These are phyloP conservation scores for Sebastes kiyomatsui DNA, from an alignment of 2,797 vertebrate genomes.

Conservation along the genomic window DNA sequence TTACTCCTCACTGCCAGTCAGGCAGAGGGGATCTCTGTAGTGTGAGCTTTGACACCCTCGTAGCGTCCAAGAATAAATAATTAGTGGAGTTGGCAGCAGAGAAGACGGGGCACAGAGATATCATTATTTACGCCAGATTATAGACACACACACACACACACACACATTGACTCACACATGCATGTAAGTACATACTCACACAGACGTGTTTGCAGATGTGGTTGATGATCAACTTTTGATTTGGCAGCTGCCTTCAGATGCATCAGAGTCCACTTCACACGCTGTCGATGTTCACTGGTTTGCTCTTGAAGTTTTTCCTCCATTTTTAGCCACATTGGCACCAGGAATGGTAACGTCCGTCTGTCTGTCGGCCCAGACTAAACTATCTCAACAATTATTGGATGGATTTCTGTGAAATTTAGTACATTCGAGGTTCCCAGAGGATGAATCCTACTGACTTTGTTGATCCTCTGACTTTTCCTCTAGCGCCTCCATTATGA, in stretches of 20 bases:
- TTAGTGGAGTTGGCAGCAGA: constrained; percentile 84
- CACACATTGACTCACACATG: constrained; percentile 33
- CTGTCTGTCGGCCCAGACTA: background rate
- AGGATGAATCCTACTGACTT: background rate
- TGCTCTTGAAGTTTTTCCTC: background rate
- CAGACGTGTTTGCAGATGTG: constrained; percentile 20
- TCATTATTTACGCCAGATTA: constrained; percentile 94
- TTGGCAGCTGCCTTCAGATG: background rate
- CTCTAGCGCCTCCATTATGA: background rate
- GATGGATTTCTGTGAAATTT: background rate
- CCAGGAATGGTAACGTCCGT: background rate
- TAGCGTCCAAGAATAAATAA: constrained; percentile 84
- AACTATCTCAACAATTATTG: background rate
- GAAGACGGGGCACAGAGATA: constrained; percentile 82
- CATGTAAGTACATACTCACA: background rate
- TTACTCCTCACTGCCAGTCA: constrained; percentile 4
- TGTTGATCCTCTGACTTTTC: background rate
- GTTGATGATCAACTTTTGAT: constrained; percentile 10
- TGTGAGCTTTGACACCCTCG: constrained; percentile 54
- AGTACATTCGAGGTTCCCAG: background rate
- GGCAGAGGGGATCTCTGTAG: constrained; percentile 23
- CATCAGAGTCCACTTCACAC: background rate
- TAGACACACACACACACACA: constrained; percentile 50
- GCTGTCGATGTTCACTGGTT: background rate
- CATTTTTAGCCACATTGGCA: background rate